phyloP scores from a whole-genome alignment of 2,888 invertebrate genomes.

The Trypoxylon attenuatum region DNA sequence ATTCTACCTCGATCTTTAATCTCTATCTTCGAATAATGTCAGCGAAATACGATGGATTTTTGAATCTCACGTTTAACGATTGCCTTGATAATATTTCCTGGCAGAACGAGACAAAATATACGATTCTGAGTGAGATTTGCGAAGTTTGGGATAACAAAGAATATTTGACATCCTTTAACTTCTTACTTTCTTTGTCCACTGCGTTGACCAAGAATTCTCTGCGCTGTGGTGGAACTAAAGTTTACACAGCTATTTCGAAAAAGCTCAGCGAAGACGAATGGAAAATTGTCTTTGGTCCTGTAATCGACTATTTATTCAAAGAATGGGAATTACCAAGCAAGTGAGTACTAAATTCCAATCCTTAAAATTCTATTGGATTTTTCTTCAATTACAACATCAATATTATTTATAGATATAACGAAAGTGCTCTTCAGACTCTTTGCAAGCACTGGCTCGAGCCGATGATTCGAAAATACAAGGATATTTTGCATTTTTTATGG shows the following conservation, averaged over 20 bases:
- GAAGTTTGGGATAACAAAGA: constrained; percentile 59
- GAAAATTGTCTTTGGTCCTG: constrained; percentile 73
- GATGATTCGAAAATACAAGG: constrained; percentile 43
- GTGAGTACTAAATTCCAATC: constrained; percentile 50
- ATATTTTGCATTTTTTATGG: constrained; percentile 52
- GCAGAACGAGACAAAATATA: constrained; percentile 79
- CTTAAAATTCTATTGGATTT: neutral
- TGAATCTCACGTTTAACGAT: constrained; percentile 63
- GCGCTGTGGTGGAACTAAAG: constrained; percentile 78
- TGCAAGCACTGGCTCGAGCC: constrained; percentile 67
- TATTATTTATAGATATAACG: constrained; percentile 55
- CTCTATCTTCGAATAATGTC: constrained; percentile 68
- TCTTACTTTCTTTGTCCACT: constrained; percentile 56
- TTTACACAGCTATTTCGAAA: constrained; percentile 77
- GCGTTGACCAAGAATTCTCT: constrained; percentile 77
- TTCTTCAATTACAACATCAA: no score
- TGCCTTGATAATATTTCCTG: constrained; percentile 73
- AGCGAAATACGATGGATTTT: constrained; percentile 58
- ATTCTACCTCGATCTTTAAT: constrained; percentile 74
- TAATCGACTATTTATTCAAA: constrained; percentile 66
- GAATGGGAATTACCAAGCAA: constrained; percentile 55
- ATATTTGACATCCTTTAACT: constrained; percentile 39
- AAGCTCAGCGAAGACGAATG: constrained; percentile 74
- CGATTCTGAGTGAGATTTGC: constrained; percentile 77
- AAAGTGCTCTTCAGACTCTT: constrained; percentile 55